Base-by-base conservation (phyloP, 2,888 invertebrate genomes). In the Phrixothrix hirtus region DNA sequence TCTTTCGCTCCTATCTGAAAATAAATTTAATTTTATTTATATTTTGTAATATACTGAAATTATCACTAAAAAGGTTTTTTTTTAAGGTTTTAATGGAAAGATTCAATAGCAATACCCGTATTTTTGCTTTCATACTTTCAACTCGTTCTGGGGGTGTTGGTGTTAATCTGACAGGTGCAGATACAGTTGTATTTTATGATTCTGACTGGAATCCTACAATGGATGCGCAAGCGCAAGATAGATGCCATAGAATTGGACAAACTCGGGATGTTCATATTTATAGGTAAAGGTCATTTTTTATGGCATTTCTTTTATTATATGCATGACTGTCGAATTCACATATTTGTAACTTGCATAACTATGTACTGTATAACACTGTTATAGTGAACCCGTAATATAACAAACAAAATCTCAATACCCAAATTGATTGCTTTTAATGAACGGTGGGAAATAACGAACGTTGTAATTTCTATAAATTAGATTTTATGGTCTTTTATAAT, bases 201-300 rank as follows among this genome's bases (percentile, higher is more conserved):
- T 96, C 95, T 57, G 97, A 98, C 79, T 98, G 97, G 98, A 98
- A 98, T 83, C 98, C 98, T 39, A 98, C 97, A 2, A 98, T 99
- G 97, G 99, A 99, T 80, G 97, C 97, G 55, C 94, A 95, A 75
- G 94, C 93, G 58, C 93, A 93, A 77, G 94, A 94, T 79, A 84
- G 96, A 64, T 97, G 97, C 76, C 99, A 99, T 81, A 86, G 99
- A 67, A 99, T 99, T 75, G 99, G 99, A 0, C 99, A 99, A 80
- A 99, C 98, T 11, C 82, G 97, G 64, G 97, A 99, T 82, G 99
- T 99, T 58, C 95, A 97, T 78, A 97, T 99, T 71, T 98, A 95
- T 78, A 81, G 86, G 83, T 83, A 68, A 26, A 46, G 32, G n/a
- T 12, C n/a, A 11, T 14, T 27, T 27, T 32, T 25, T 3, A 7